These are phyloP conservation scores for Zhengitettix transpicula DNA, from an alignment of 2,888 invertebrate species.

Conservation along the genomic window DNA sequence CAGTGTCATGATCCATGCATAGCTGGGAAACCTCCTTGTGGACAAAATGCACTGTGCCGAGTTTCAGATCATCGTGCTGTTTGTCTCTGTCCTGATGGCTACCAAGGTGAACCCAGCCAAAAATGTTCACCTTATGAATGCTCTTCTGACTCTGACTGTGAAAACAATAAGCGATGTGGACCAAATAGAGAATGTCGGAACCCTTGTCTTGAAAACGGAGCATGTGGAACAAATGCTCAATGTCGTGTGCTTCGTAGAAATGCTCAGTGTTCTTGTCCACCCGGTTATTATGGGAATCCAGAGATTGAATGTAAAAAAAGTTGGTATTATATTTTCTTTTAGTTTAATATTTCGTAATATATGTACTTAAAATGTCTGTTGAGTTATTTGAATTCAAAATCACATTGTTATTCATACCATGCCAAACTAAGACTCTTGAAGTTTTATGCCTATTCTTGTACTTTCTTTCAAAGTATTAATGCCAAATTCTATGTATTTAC, in stretches of 20 bases:
- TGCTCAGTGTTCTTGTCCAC: conserved; percentile 62
- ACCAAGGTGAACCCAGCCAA: conserved; percentile 60
- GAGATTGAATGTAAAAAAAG: conserved; percentile 48
- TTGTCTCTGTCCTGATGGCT: conserved; percentile 76
- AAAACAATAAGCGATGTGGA: conserved; percentile 57
- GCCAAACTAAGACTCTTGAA: no score
- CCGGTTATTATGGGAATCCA: conserved; percentile 56
- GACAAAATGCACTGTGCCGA: conserved; percentile 62
- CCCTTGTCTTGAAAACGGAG: conserved; percentile 57
- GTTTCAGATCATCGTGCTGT: conserved; percentile 66
- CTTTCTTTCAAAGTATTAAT: no score
- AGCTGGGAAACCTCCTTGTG: conserved; percentile 48
- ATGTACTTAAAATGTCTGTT: no score
- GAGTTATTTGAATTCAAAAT: no score
- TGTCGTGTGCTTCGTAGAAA: conserved; percentile 60
- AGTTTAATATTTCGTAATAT: no score
- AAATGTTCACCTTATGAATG: conserved; percentile 67
- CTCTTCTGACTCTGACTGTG: conserved; percentile 56
- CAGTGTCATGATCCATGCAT: conserved; percentile 57
- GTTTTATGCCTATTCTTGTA: no score
- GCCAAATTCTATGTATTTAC: no score
- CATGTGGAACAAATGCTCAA: conserved; percentile 72
- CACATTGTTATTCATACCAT: no score
- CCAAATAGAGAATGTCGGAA: conserved; percentile 57
- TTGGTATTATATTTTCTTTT: conserved; percentile 9